Base-by-base conservation (phyloP, 1,140 invertebrate genomes). In the Drosophila albomicans region DNA sequence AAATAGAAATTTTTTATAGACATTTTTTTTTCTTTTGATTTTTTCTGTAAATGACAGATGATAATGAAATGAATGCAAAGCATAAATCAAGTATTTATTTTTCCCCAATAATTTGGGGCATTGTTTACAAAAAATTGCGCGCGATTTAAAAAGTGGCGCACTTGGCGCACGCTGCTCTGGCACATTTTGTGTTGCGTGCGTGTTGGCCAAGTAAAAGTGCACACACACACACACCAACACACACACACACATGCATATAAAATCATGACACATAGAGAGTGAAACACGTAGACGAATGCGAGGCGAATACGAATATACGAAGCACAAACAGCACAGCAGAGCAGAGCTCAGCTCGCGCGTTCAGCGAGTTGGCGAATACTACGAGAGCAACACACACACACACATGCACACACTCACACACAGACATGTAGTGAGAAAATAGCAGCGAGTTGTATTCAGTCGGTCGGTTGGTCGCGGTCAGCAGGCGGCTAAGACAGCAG, bases 241-340 rank as follows among this genome's bases (percentile, higher is more conserved):
- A 38, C 10, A 11, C 45, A 48, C 13, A 51, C 25, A 15, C 57
- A 61, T 11, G 5, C 10, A 59, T 45, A 68, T 30, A 6, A 56
- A 69, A 75, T 62, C 41, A 74, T 74, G 71, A 74, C 71, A 63
- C 66, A 70, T 75, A 62, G 72, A 56, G 72, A 63, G 58, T 75
- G 58, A 75, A 75, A 75, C 72, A 75, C 72, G 72, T 70, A 70
- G 72, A 70, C 72, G 59, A 57, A 63, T 63, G 72, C 45, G 66
- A 63, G 66, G 41, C 41, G 35, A 38, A 38, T 38, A 32, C 30
- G 30, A 32, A 32, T 32, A 32, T 32, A 70, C 20, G 16, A 58
- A 70, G 57, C 25, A 63, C 32, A 69, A 45, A 75, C 15, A 69
- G 6, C 35, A 38, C 35, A 38, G 7, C 8, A 32, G 30, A 4